Percentiles rank a stretch among this genome's conserved stretches.
These are phyloP conservation scores for Anthophora plumipes DNA, from an alignment of 2,888 invertebrate genomes.

Conservation along the genomic window DNA sequence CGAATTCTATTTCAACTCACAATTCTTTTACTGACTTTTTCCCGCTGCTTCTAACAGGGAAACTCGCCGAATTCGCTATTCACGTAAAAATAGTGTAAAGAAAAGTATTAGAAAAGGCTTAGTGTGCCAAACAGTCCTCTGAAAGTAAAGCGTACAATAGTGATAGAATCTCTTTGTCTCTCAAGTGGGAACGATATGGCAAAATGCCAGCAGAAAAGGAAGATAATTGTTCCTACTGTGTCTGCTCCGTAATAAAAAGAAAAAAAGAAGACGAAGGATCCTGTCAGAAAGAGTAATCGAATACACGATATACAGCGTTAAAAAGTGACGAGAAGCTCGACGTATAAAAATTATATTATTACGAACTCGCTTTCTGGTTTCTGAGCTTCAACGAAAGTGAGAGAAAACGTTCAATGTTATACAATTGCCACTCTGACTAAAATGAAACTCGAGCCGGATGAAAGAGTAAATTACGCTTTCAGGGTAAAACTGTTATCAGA, in stretches of 20 bases:
- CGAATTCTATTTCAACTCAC: neutral
- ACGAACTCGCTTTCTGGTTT: neutral
- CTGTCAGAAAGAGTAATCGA: neutral
- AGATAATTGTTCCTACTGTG: slow-evolving; percentile 33
- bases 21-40: neutral
- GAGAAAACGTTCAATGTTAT: neutral
- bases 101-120: neutral
- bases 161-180: slow-evolving; percentile 41
- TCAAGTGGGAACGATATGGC: slow-evolving; percentile 31
- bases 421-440: neutral
- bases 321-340: neutral
- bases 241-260: neutral
- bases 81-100: neutral
- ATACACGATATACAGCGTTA: neutral
- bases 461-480: neutral
- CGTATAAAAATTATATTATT: slow-evolving; percentile 4
- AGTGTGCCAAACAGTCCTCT: slow-evolving; percentile 1
- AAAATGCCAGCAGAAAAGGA: slow-evolving; percentile 29
- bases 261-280: slow-evolving; percentile 2
- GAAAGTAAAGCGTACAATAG: slow-evolving; percentile 19
- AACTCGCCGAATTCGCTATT: neutral
- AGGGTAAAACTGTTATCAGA: neutral
- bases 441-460: neutral
- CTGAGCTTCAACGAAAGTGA: too few relatives aligned
- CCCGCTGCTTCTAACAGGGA: too few relatives aligned